phyloP scores from a whole-genome alignment of 2,797 vertebrate species.

The Mus minutoides region DNA sequence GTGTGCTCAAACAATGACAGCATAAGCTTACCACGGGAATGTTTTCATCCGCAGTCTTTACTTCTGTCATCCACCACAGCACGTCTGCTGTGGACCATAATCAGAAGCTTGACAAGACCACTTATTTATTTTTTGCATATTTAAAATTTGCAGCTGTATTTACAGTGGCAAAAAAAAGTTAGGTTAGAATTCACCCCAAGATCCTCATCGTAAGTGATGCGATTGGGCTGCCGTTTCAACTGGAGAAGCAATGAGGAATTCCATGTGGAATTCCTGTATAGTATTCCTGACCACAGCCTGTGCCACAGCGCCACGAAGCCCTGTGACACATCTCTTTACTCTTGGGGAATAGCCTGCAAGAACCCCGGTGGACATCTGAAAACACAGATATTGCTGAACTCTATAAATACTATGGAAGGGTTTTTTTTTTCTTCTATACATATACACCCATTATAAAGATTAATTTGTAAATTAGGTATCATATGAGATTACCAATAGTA shows the following conservation, averaged over 20 bases:
- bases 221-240: neutral
- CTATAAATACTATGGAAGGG: neutral
- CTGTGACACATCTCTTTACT: neutral
- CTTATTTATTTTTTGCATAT: conserved; percentile 2
- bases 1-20: neutral
- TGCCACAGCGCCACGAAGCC: neutral
- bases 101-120: conserved; percentile 32
- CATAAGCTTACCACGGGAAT: neutral
- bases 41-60: neutral
- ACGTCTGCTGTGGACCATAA: neutral
- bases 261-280: neutral
- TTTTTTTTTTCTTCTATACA: neutral
- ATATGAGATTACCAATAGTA: neutral
- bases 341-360: neutral
- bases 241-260: neutral
- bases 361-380: neutral
- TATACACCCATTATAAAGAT: neutral
- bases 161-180: conserved; percentile 1
- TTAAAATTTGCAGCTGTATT: neutral
- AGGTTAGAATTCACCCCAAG: neutral
- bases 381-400: neutral
- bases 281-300: neutral
- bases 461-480: neutral
- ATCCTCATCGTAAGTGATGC: neutral
- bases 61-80: neutral